Percentiles rank a stretch among this genome's conserved stretches.
These are phyloP conservation scores for Larimichthys polyactis DNA, from an alignment of 2,113 vertebrate species.

Conservation along the genomic window DNA sequence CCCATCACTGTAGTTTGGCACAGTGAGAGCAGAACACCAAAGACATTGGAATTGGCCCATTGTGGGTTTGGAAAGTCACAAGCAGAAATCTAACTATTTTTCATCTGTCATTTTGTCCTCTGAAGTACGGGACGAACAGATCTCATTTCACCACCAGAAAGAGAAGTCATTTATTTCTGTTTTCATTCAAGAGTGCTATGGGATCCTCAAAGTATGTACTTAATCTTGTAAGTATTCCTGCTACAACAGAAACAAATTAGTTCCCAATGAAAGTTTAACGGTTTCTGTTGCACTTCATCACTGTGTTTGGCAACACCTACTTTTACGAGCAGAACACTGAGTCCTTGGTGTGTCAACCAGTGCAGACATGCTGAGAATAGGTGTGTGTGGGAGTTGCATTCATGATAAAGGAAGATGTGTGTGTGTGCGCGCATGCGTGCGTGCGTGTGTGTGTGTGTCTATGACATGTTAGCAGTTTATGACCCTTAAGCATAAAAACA, in stretches of 20 bases:
- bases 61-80: slow-evolving; percentile 48
- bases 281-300: slow-evolving; percentile 24
- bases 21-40: slow-evolving; percentile 23
- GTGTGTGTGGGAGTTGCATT: background rate
- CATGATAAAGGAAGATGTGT: background rate
- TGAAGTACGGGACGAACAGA: slow-evolving; percentile 27
- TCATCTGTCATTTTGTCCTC: slow-evolving; percentile 48
- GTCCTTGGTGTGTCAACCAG: slow-evolving; percentile 14
- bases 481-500: slow-evolving; percentile 46
- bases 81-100: slow-evolving; percentile 44
- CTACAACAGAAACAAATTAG: slow-evolving; percentile 41
- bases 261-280: slow-evolving; percentile 29
- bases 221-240: slow-evolving; percentile 3
- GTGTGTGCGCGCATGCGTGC: slow-evolving; percentile 10
- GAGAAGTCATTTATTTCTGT: slow-evolving; percentile 23
- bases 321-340: background rate
- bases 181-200: slow-evolving; percentile 39
- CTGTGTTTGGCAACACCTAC: slow-evolving; percentile 45
- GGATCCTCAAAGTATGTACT: slow-evolving; percentile 1
- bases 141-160: slow-evolving; percentile 40
- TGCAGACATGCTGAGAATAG: background rate
- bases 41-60: slow-evolving; percentile 28
- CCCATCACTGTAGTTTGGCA: slow-evolving; percentile 25
- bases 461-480: slow-evolving; percentile 30
- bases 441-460: slow-evolving; percentile 15